Evolutionary conservation across 2,113 vertebrate species (phyloP).

Genomic region (Haemorhous mexicanus): DNA sequence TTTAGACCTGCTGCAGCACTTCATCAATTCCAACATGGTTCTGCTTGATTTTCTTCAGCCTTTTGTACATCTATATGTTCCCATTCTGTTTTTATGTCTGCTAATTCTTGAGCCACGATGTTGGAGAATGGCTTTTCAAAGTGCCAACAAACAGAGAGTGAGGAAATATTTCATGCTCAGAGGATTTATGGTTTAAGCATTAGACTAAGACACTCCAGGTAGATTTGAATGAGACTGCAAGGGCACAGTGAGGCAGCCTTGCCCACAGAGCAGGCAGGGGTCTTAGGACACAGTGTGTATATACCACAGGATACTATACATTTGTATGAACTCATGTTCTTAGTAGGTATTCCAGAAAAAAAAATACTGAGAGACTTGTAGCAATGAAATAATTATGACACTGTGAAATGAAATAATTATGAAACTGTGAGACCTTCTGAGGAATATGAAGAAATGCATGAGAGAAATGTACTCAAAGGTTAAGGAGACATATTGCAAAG

Average conservation of each 20-base stretch:
- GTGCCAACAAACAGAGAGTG: background rate
- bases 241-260: background rate
- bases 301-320: background rate
- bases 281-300: background rate
- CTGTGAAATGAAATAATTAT: background rate
- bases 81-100: background rate
- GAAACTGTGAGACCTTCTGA: background rate
- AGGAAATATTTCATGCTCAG: background rate
- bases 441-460: background rate
- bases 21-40: background rate
- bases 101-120: background rate
- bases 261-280: background rate
- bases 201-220: background rate
- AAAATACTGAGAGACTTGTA: background rate
- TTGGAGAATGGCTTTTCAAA: background rate
- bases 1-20: background rate
- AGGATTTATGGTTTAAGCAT: background rate
- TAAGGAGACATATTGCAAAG: background rate
- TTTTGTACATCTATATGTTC: background rate
- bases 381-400: background rate
- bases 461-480: background rate
- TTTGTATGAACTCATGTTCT: background rate
- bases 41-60: background rate
- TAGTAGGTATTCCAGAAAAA: background rate
- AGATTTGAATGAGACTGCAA: background rate